Conservation (phyloP, 2,113 vertebrate genomes). For the Anhinga anhinga region DNA sequence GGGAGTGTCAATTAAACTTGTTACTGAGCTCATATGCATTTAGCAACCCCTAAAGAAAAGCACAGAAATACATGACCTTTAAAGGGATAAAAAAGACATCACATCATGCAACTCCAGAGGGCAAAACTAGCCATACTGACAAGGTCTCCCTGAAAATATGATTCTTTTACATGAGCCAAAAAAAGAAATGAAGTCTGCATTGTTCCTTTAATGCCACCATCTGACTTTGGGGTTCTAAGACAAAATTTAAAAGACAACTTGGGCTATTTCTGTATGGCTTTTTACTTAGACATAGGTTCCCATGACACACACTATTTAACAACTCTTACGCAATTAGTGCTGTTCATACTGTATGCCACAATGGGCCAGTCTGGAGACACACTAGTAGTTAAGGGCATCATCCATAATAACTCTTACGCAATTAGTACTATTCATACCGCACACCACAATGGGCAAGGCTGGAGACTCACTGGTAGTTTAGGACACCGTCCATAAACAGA, state of each 20-base stretch:
- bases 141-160: not conserved
- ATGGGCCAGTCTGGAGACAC: not conserved
- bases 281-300: not conserved
- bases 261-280: not conserved
- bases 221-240: not conserved
- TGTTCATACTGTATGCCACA: not conserved
- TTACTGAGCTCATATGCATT: not conserved
- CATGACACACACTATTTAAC: not conserved
- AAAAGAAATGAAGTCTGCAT: not conserved
- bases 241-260: not conserved
- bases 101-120: not conserved
- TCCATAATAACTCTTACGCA: not conserved
- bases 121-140: not conserved
- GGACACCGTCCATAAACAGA: not conserved
- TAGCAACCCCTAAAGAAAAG: not conserved
- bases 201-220: not conserved
- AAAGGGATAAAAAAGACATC: not conserved
- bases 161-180: not conserved
- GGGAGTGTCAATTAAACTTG: not conserved
- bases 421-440: not conserved
- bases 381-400: not conserved
- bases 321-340: not conserved
- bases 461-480: not conserved
- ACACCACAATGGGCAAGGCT: not conserved
- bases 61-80: not conserved